phyloP scores from a whole-genome alignment of 1,140 invertebrate genomes.

The Adelges cooleyi region DNA sequence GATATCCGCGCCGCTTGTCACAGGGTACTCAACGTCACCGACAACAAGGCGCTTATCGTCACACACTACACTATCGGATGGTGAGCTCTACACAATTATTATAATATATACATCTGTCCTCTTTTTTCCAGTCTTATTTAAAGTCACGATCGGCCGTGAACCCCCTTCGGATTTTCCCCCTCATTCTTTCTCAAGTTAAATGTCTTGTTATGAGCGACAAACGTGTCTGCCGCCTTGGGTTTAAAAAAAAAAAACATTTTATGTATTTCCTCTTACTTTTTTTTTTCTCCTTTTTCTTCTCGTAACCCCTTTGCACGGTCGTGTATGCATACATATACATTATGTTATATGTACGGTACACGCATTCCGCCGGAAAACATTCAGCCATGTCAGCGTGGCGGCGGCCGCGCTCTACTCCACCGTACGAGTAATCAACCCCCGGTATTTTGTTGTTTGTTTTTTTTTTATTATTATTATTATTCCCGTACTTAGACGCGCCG shows the following conservation, averaged over 20 bases:
- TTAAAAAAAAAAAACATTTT: too few species aligned
- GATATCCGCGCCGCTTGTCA: slow-evolving; percentile 32
- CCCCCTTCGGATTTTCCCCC: too few species aligned
- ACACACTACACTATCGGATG: slow-evolving; percentile 57
- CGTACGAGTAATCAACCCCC: slow-evolving; percentile 6
- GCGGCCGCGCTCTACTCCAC: too few species aligned
- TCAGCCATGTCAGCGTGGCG: background rate
- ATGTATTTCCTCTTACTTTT: too few species aligned
- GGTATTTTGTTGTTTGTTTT: background rate
- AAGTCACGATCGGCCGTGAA: too few species aligned
- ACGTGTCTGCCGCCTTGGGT: too few species aligned
- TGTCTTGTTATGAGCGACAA: too few species aligned
- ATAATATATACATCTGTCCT: background rate
- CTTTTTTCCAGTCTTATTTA: too few species aligned
- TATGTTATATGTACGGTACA: background rate
- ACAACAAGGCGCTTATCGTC: slow-evolving; percentile 47
- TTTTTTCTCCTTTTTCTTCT: background rate
- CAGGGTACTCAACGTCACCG: slow-evolving; percentile 27
- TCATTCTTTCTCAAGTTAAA: too few species aligned
- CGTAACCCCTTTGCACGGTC: background rate
- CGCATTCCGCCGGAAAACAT: background rate
- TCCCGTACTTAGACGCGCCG: background rate
- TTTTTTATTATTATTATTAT: background rate
- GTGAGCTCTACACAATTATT: slow-evolving; percentile 40
- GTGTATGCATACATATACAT: background rate